These are phyloP conservation scores for Scelioninae gen. 1 DNA, from an alignment of 2,888 invertebrate species.

Conservation along the genomic window DNA sequence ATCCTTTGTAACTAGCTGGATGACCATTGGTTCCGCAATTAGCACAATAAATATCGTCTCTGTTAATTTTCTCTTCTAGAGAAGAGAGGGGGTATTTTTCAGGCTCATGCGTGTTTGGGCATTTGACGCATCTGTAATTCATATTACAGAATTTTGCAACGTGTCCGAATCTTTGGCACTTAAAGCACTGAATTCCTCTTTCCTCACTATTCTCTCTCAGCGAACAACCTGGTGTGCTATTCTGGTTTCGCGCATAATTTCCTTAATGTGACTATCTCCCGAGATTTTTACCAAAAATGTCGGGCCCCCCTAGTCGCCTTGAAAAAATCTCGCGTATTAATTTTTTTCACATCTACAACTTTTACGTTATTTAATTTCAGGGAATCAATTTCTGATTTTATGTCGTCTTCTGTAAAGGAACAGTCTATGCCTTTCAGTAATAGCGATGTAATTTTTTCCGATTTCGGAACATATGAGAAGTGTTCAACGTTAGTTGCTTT, in stretches of 20 bases:
- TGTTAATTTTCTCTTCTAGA: too few species aligned
- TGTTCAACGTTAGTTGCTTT: background rate
- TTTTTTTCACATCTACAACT: constrained; percentile 27
- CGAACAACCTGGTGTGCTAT: constrained; percentile 16
- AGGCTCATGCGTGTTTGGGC: background rate
- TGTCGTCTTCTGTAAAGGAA: background rate
- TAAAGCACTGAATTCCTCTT: background rate
- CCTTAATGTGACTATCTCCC: background rate
- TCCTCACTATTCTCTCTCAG: constrained; percentile 19
- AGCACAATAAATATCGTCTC: background rate
- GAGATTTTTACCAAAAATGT: constrained; percentile 10
- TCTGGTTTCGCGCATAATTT: background rate
- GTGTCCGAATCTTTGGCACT: background rate
- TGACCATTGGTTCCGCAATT: background rate
- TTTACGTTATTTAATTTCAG: constrained; percentile 20
- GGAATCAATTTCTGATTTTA: background rate
- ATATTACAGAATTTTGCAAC: background rate
- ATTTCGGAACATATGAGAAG: background rate
- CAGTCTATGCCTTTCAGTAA: constrained; percentile 12
- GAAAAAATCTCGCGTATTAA: constrained; percentile 37
- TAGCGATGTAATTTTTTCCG: background rate
- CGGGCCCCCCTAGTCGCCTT: constrained; percentile 7
- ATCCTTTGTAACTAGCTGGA: background rate
- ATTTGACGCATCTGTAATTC: too few species aligned
- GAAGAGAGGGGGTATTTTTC: background rate